These are phyloP conservation scores for Cecidostiba fungosa DNA, from an alignment of 2,888 invertebrate genomes.

Conservation along the genomic window DNA sequence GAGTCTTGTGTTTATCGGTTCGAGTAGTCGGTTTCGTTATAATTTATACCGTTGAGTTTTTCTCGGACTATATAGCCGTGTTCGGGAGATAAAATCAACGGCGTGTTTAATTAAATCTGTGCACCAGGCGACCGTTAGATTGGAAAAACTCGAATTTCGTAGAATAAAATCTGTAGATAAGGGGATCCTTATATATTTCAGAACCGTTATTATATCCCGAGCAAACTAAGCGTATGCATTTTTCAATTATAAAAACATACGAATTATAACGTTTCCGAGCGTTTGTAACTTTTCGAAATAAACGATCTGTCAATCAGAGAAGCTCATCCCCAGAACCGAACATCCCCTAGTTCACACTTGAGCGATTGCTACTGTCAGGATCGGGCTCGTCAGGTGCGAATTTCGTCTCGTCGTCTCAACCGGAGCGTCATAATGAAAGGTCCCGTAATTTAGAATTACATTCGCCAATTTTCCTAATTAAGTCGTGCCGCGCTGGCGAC, in stretches of 20 bases:
- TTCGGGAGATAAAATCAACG: background rate
- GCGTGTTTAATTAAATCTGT: background rate
- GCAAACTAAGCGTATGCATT: background rate
- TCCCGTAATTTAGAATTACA: constrained; percentile 25
- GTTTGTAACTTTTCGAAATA: background rate
- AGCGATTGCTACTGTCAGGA: background rate
- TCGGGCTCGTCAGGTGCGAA: constrained; percentile 10
- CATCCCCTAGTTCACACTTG: background rate
- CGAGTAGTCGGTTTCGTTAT: background rate
- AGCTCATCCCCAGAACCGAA: background rate
- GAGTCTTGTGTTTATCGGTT: background rate
- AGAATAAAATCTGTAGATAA: too few relatives aligned
- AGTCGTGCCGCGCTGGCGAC: constrained; percentile 27
- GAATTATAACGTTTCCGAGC: too few relatives aligned
- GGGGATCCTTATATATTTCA: background rate
- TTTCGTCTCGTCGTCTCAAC: background rate
- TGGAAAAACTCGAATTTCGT: background rate
- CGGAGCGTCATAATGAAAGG: constrained; percentile 52
- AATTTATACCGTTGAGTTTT: background rate
- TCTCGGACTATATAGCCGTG: background rate
- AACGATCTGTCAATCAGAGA: background rate
- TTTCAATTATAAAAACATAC: background rate
- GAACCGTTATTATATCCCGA: background rate
- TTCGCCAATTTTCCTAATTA: constrained; percentile 54
- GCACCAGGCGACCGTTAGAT: background rate